These are phyloP conservation scores for Chitala chitala DNA, from an alignment of 2,113 vertebrate species.

Conservation along the genomic window DNA sequence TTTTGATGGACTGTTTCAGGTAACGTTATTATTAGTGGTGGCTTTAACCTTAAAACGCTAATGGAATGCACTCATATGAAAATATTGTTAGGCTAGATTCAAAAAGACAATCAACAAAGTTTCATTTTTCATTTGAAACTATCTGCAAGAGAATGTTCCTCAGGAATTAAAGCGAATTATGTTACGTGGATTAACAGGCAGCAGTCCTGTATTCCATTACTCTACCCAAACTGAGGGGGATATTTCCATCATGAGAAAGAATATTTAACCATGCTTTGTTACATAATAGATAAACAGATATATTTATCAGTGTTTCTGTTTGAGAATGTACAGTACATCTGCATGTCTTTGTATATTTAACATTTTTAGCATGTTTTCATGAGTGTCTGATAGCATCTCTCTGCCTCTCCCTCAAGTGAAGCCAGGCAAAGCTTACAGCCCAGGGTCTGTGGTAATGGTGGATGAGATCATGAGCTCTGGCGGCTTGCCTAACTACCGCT, in stretches of 20 bases:
- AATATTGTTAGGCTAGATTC: neutral
- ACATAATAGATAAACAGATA: neutral
- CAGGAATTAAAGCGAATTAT: neutral
- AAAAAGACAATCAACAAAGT: neutral
- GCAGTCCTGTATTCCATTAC: neutral
- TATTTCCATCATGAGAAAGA: neutral
- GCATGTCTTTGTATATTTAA: too few relatives aligned
- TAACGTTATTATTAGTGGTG: neutral
- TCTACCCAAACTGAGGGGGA: neutral
- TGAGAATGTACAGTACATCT: slow-evolving; percentile 1
- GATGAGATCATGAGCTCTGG: slow-evolving; percentile 73
- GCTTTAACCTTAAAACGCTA: neutral
- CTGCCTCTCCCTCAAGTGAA: slow-evolving; percentile 56
- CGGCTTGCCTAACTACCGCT: slow-evolving; percentile 68
- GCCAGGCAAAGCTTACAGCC: slow-evolving; percentile 56
- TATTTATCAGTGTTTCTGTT: slow-evolving; percentile 13
- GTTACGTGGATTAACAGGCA: neutral
- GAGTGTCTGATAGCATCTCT: neutral
- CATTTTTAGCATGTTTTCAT: slow-evolving; percentile 1
- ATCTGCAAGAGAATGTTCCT: neutral
- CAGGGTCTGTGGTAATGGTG: slow-evolving; percentile 68
- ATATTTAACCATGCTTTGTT: neutral
- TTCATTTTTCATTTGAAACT: neutral
- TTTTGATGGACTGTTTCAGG: slow-evolving; percentile 12
- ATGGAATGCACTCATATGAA: neutral